Evolutionary conservation across 1,140 invertebrate species (phyloP), one percentile per base, ranked within the genome.

Genomic region (Caenorhabditis brenneri): DNA sequence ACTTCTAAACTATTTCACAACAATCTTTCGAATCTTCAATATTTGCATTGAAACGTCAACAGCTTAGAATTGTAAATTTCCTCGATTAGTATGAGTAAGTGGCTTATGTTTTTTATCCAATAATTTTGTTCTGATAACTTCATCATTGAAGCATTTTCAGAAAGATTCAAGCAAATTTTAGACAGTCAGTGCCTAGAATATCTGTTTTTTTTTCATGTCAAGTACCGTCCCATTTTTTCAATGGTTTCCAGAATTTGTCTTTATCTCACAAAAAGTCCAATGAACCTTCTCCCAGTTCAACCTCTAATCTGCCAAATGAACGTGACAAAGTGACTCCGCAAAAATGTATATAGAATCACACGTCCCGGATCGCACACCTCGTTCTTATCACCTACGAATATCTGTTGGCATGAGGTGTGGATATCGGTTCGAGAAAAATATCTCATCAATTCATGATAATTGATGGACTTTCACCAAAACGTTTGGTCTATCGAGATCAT

Each of bases 401-500:
- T 29, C 31, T 33, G 10, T 19, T 65, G 10, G 31, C 22, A 36
- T 36, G 60, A 36, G 9, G 15, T 12, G 46, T 5, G 65, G 65
- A 74, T 74, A 74, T 74, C 15, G 36, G 36, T 74, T 74, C 36
- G 39, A n/a, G 65, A 74, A 42, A 74, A 42, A 42, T 42, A 74
- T 33, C 31, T 65, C 60, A 65, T 65, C 60, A 65, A 36, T 65
- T n/a, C 31, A 36, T 74, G 65, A 74, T 74, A 74, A 74, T 42
- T 74, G 65, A 74, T 74, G 36, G 65, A 74, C 36, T 74, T 27
- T 74, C 65, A 22, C 60, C 19, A n/a, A 36, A 74, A 46, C 15
- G 22, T 42, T 74, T 42, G 65, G 65, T 42, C 22, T 42, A 74
- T 22, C 12, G 24, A 39, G 33, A 36, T 65, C 65, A 74, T 74